Conservation (phyloP, 1,140 invertebrate genomes). For the Drosophila tropicalis region DNA sequence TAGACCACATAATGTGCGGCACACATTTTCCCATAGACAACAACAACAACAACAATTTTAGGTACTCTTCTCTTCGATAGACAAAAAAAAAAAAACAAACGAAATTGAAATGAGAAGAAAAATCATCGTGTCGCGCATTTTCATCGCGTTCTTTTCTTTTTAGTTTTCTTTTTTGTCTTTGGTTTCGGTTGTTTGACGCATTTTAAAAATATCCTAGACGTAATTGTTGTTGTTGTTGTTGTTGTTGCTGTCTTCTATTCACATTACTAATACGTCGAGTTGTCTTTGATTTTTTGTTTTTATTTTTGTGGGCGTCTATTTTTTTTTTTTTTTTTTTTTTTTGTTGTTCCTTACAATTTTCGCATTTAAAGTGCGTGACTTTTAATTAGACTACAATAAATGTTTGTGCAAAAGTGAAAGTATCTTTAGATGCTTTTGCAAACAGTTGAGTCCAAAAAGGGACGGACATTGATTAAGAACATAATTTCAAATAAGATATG, state of each 20-base stretch:
- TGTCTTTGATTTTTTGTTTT: conserved; percentile 58
- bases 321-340: conserved; percentile 16
- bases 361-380: conserved; percentile 74
- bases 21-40: conserved; percentile 60
- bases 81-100: conserved; percentile 35
- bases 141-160: conserved; percentile 45
- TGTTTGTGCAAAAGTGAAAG: conserved; percentile 50
- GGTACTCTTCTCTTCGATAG: conserved; percentile 54
- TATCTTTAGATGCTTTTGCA: neutral
- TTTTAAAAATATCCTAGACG: conserved; percentile 78
- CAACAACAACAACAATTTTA: conserved; percentile 44
- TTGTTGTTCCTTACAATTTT: conserved; percentile 48
- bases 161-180: conserved; percentile 24
- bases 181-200: conserved; percentile 64
- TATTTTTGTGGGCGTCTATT: conserved; percentile 27
- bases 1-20: conserved; percentile 80
- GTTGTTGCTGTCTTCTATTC: conserved; percentile 35
- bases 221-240: conserved; percentile 53
- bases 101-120: conserved; percentile 55
- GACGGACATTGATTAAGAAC: neutral
- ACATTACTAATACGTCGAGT: conserved; percentile 76
- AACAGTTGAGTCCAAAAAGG: neutral
- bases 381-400: conserved; percentile 80
- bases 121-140: conserved; percentile 57
- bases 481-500: neutral